phyloP scores from a whole-genome alignment of 2,797 vertebrate genomes.

The Cyprinella venusta region DNA sequence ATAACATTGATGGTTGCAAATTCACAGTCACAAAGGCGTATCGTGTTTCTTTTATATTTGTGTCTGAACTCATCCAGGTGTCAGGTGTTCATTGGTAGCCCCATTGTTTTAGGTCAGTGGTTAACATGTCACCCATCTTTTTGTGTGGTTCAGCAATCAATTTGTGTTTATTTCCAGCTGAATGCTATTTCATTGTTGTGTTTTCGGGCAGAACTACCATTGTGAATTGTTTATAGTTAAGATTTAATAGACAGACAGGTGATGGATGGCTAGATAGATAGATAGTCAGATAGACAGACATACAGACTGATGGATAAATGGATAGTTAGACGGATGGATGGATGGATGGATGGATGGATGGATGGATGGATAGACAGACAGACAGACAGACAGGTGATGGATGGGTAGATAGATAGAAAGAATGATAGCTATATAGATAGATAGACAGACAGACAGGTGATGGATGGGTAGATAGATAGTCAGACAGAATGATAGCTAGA shows the following conservation, averaged over 20 bases:
- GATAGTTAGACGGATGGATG: no score
- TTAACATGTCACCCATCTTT: neutral
- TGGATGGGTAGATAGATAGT: neutral
- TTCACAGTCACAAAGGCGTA: neutral
- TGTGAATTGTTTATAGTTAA: neutral
- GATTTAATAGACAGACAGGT: neutral
- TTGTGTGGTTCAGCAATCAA: neutral
- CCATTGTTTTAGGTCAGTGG: conserved; percentile 18
- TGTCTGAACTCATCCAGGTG: conserved; percentile 11
- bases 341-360: no score
- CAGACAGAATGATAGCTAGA: no score
- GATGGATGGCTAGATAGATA: no score
- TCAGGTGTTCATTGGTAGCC: conserved; percentile 13
- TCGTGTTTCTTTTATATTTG: neutral
- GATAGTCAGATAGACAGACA: no score
- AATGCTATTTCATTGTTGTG: neutral
- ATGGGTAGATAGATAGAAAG: no score
- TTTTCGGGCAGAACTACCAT: neutral
- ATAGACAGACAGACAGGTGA: neutral
- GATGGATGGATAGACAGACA: no score
- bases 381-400: no score
- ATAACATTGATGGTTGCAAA: neutral
- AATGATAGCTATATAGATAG: neutral
- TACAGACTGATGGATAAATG: no score
- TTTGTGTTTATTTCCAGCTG: neutral